A percentile compares a stretch with the other conserved stretches of the same genome.
Conservation (phyloP, 2,113 vertebrate species). For the Eira barbara region DNA sequence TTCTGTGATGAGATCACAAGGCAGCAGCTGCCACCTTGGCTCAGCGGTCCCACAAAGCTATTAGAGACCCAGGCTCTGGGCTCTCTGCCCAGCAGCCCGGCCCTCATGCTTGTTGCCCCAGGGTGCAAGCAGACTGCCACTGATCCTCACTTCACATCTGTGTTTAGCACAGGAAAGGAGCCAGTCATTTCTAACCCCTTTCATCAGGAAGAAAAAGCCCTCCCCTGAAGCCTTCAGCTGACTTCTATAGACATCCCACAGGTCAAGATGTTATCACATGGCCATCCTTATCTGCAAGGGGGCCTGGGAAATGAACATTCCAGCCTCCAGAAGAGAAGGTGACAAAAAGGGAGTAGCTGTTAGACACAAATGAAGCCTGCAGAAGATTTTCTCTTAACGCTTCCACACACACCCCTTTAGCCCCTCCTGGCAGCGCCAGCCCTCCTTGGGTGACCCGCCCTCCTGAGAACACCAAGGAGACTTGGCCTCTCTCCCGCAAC, state of each 20-base stretch:
- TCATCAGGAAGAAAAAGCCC: not conserved
- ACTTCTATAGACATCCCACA: not conserved
- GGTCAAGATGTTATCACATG: not conserved
- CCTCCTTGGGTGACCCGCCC: not conserved
- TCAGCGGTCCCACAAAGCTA: not conserved
- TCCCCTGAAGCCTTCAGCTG: not conserved
- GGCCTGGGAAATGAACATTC: not conserved
- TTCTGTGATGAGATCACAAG: not conserved
- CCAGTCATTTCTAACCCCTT: not conserved
- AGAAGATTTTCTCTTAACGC: not conserved
- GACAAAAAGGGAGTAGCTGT: not conserved
- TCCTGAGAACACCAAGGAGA: not conserved
- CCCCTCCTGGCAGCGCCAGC: not conserved
- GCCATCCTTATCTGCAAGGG: not conserved
- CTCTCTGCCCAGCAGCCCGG: not conserved
- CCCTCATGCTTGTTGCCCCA: not conserved
- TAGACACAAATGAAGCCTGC: not conserved
- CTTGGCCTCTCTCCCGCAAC: not conserved
- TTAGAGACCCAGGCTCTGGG: not conserved
- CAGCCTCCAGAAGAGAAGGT: not conserved
- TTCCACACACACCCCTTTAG: rapidly evolving
- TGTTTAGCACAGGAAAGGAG: not conserved
- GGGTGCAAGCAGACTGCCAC: not conserved
- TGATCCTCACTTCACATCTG: not conserved
- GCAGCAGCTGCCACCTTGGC: rapidly evolving